phyloP scores from a whole-genome alignment of 2,888 invertebrate genomes.

The Tetragnatha montana region DNA sequence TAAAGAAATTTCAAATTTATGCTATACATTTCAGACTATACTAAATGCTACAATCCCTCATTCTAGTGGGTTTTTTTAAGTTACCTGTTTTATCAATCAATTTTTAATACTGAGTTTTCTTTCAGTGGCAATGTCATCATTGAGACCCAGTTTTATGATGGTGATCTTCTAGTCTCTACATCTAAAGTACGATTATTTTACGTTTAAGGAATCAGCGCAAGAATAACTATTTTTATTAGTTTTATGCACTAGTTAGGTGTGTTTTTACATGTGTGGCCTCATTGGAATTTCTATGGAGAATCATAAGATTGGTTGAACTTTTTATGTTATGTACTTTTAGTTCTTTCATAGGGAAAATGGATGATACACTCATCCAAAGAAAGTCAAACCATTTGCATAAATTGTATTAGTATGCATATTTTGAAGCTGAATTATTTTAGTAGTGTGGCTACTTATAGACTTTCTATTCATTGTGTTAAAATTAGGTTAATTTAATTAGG shows the following conservation, averaged over 20 bases:
- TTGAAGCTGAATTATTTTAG: background rate
- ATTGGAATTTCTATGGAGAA: background rate
- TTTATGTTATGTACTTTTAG: background rate
- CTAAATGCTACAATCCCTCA: too few relatives aligned
- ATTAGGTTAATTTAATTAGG: too few relatives aligned
- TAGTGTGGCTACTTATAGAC: background rate
- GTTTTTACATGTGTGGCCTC: constrained; percentile 7
- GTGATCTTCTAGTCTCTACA: constrained; percentile 93
- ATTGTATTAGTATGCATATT: background rate
- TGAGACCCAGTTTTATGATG: constrained; percentile 97
- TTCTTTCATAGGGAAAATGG: background rate
- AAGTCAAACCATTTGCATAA: background rate
- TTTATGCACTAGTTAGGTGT: constrained; percentile 46
- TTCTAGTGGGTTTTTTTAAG: too few relatives aligned
- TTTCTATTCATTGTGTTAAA: too few relatives aligned
- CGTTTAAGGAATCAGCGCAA: constrained; percentile 80
- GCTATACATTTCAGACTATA: too few relatives aligned
- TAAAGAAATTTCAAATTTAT: too few relatives aligned
- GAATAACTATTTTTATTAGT: constrained; percentile 24
- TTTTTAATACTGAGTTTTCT: constrained; percentile 74
- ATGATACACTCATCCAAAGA: background rate
- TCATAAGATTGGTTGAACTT: background rate
- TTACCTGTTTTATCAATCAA: background rate
- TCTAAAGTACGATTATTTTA: constrained; percentile 97
- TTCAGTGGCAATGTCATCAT: constrained; percentile 96